These are phyloP conservation scores for Psephotus haematonotus DNA, from an alignment of 2,113 vertebrate genomes.

Conservation along the genomic window DNA sequence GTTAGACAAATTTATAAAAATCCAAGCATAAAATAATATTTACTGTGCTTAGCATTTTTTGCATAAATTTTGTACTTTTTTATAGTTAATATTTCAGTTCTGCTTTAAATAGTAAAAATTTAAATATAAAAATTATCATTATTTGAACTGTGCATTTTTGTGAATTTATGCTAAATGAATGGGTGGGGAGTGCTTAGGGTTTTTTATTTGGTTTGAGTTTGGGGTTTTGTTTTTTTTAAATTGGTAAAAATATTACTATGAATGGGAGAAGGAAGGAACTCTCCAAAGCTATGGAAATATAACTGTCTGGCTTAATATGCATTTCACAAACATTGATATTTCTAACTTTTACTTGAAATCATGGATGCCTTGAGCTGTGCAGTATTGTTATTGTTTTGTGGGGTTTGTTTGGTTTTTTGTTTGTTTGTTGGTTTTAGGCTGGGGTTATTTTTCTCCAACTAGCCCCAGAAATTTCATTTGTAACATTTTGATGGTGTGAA, in stretches of 20 bases:
- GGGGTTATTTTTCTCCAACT: background rate
- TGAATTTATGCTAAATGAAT: background rate
- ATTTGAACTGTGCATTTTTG: background rate
- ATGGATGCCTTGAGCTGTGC: fast-evolving
- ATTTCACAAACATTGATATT: background rate
- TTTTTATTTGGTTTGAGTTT: background rate
- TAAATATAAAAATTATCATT: background rate
- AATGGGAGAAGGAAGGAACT: background rate
- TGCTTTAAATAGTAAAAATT: background rate
- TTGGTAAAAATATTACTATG: background rate
- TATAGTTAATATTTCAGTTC: background rate
- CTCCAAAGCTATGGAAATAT: background rate
- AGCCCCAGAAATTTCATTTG: background rate
- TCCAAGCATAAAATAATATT: background rate
- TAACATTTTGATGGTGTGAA: background rate
- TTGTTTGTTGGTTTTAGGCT: too few species aligned
- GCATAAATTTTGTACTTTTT: background rate
- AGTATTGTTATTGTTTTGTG: background rate
- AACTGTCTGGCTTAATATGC: background rate
- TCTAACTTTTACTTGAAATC: background rate
- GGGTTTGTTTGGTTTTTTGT: too few species aligned
- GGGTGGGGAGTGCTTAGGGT: fast-evolving
- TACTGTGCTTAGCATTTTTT: background rate
- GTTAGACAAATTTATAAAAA: background rate
- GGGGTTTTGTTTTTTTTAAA: background rate